Conservation (phyloP, 2,113 vertebrate genomes). For the Ptyas mucosa region DNA sequence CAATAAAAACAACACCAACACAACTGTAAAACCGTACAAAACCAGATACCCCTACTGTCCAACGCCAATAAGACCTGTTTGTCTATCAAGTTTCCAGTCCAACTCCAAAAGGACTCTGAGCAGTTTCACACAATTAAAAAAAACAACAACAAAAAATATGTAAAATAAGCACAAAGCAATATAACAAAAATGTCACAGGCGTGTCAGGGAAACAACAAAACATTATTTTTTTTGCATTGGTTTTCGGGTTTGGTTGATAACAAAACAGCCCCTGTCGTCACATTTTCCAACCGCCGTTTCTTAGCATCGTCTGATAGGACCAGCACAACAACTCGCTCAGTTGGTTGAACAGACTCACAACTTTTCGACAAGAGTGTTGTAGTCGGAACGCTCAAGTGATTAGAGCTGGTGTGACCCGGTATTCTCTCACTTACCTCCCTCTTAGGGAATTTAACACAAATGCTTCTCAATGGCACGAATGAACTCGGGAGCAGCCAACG, state of each 20-base stretch:
- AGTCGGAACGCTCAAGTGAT: background rate
- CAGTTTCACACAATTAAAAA: background rate
- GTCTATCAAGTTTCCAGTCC: background rate
- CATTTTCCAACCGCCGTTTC: background rate
- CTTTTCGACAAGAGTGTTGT: background rate
- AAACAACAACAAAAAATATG: no score
- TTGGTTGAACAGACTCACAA: background rate
- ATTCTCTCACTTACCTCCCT: background rate
- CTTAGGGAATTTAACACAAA: background rate
- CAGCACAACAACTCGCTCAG: background rate
- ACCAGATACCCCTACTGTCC: background rate
- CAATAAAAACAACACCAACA: background rate
- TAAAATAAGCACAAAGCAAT: background rate
- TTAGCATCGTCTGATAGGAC: background rate
- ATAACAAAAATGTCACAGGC: background rate
- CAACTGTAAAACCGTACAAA: background rate
- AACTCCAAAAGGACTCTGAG: background rate
- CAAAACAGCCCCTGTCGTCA: background rate
- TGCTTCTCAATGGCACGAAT: no score
- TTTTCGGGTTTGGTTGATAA: background rate
- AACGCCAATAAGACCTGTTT: background rate
- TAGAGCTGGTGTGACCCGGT: background rate
- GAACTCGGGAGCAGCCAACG: background rate
- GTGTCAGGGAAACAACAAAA: background rate
- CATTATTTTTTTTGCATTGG: background rate